Base-by-base conservation (phyloP, 2,797 vertebrate species). In the Sebastes itinus region DNA sequence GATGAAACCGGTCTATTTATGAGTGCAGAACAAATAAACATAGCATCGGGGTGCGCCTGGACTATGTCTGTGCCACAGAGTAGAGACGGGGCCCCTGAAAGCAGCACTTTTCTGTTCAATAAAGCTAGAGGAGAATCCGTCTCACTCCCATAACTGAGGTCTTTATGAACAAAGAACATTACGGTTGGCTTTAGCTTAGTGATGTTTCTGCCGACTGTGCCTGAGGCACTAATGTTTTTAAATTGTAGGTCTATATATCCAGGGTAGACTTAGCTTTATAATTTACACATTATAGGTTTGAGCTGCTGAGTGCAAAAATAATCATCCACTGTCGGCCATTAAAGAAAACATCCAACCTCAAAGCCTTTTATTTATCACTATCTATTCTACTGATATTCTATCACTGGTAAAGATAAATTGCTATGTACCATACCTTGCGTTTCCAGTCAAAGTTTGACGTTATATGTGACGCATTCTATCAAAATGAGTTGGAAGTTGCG, bases 1-100 rank as follows among this genome's bases (percentile, higher is more conserved):
- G 82, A 89, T 79, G 64, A 81, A 89, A 64, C 76, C 1, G 23
- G 23, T 80, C 73, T 87, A 82, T 89, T 90, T 89, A 78, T 80
- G 78, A 75, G 78, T 6, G 5, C 65, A 72, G 84, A 87, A 86
- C 66, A 88, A 89, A 89, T 84, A 87, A 88, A 77, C 30, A 63
- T 5, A 38, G 73, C 65, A 74, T 27, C 38, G 75, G 76, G 78
- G 32, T 25, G 62, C 11, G 81, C 27, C 89, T 80, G 91, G 78
- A 69, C 81, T 70, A 4, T 23, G 77, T 91, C 77, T 56, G 2
- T n/a, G 76, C 80, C 73, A 18, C 73, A 25, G 76, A 76, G 75
- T 4, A 42, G 42, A 66, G 81, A 83, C 83, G 55, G 76, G 25
- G 68, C 63, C 55, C 13, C 55, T 64, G 52, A 75, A 72, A 75